Percentiles rank a stretch among this genome's conserved stretches.
Evolutionary conservation across 2,888 invertebrate genomes (phyloP).

Genomic region (Lithophane ornitopus): DNA sequence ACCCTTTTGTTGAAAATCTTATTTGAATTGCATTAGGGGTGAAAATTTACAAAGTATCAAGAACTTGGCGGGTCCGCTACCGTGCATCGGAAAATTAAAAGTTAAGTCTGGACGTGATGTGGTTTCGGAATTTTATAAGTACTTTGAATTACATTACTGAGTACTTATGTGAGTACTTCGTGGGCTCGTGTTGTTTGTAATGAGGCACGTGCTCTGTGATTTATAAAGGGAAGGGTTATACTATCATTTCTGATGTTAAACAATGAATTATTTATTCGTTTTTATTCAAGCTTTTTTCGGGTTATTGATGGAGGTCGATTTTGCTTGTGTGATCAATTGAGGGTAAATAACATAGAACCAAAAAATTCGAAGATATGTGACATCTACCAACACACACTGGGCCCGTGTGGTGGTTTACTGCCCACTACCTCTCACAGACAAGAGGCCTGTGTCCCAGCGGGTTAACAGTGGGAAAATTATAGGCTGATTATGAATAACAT

Average conservation of each 20-base stretch:
- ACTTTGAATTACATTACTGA: conserved; percentile 46
- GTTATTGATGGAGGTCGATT: neutral
- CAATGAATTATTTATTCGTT: neutral
- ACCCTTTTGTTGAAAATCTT: conserved; percentile 64
- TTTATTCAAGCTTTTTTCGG: neutral
- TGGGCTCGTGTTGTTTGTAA: conserved; percentile 19
- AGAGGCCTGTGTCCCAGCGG: no score
- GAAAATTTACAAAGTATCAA: conserved; percentile 58
- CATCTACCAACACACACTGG: no score
- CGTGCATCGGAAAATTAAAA: conserved; percentile 55
- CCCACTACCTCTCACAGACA: no score
- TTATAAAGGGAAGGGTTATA: conserved; percentile 18
- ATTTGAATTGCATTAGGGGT: conserved; percentile 65
- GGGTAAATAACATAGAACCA: neutral
- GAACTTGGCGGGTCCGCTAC: conserved; percentile 47
- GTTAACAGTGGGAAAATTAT: no score
- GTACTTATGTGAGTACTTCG: conserved; percentile 29
- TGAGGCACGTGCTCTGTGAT: conserved; percentile 17
- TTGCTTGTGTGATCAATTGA: neutral
- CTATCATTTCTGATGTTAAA: neutral
- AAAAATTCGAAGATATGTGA: no score
- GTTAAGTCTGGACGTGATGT: conserved; percentile 49
- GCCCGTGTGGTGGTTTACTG: no score
- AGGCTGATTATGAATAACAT: neutral
- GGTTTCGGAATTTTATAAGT: conserved; percentile 45